Base-by-base conservation (phyloP, 2,113 vertebrate species). In the Peromyscus leucopus region DNA sequence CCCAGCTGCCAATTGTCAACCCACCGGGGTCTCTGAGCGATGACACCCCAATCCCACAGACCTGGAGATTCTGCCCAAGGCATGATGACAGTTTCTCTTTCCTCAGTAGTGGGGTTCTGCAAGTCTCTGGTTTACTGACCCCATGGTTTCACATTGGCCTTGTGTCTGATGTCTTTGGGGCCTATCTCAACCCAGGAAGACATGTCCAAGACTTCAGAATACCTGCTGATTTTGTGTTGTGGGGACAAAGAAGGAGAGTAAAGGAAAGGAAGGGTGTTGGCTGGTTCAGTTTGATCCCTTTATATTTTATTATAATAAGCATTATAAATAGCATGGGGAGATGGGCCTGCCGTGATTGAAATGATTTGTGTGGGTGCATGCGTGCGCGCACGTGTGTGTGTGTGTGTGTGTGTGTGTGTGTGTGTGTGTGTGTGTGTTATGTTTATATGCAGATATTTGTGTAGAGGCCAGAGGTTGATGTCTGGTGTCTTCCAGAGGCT, bases 191-290 rank as follows among this genome's bases (percentile, higher is more conserved):
- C 2, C 31, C 0, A 15, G 16, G 21, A 63, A 59, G 16, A 2
- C 7, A 59, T 48, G 8, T 16, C 63, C 39, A 33, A 51, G 28
- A 26, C 39, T 36, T 0, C 13, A 51, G 48, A 48, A 69, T 33
- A 15, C 33, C 48, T 55, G 1, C 3, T n/a, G 33, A 12, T 15
- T 91, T 83, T 31, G 1, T 42, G 42, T 79, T 79, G 36, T 89
- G 21, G 75, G 65, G 63, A 51, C 78, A 75, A 48, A 92, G 59
- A 48, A 89, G 10, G 22, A 24, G 10, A 84, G 22, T 48, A 21
- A 36, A 0, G 4, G 4, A n/a, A 19, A 39, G 22, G 31, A 11
- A 90, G 72, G 2, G 6, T 7, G 7, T 4, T 11, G 7, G 22
- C 4, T 26, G 22, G 6, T n/a, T 59, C 24, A 28, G 2, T 9